A percentile compares a stretch with the other conserved stretches of the same genome.
These are phyloP conservation scores for Erethizon dorsatum DNA, from an alignment of 2,797 vertebrate genomes.

Conservation along the genomic window DNA sequence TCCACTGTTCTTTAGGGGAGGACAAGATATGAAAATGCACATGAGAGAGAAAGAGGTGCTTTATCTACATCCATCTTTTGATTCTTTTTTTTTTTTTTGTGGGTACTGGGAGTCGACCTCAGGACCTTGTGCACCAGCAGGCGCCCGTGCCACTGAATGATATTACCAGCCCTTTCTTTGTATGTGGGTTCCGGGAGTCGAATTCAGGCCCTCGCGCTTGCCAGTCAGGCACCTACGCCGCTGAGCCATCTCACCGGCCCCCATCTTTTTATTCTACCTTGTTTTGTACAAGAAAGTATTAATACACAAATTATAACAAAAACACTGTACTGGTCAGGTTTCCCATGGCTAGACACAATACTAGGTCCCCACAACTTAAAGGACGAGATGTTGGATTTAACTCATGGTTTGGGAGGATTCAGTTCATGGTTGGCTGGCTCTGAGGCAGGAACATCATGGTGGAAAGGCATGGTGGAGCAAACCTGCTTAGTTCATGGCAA, in stretches of 20 bases:
- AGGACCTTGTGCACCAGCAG: no score
- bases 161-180: no score
- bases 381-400: background rate
- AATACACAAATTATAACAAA: background rate
- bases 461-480: background rate
- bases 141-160: no score
- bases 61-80: background rate
- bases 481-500: background rate
- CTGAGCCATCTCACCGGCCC: no score
- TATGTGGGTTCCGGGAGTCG: no score
- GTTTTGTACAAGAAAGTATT: background rate
- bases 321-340: background rate
- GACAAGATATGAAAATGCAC: background rate
- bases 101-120: no score
- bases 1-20: background rate
- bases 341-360: background rate
- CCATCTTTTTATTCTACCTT: background rate
- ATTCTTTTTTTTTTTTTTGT: background rate
- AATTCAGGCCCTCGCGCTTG: no score
- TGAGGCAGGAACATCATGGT: background rate
- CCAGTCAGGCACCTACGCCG: no score
- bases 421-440: background rate
- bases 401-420: background rate
- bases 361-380: background rate
- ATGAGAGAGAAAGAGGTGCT: background rate